Base-by-base conservation (phyloP, 2,797 vertebrate species). In the Gallirallus australis region DNA sequence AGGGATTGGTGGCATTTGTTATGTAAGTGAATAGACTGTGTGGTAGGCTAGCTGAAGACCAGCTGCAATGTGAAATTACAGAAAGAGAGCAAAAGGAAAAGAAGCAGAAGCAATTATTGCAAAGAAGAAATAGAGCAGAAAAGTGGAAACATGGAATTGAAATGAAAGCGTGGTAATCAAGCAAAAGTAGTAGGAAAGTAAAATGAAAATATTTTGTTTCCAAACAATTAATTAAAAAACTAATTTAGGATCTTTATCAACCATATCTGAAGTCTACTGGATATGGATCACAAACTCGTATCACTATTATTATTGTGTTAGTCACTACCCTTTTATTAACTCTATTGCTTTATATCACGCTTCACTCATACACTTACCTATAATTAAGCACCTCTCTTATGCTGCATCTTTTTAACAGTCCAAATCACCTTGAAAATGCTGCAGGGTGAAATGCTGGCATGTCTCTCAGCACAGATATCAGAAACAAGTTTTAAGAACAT, bases 141-240 rank as follows among this genome's bases (percentile, higher is more conserved):
- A 95, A 94, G 80, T 88, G 82, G 92, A 94, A 97, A 82, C 33
- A 48, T 30, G 66, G 87, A 93, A 90, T 24, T 84, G 87, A 90
- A 91, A 93, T 73, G 77, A 84, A 93, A 96, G 77, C 23, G 1
- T 73, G 70, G 91, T 77, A 96, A 95, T 94, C 91, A 94, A 91
- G 80, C 66, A 94, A 94, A 94, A 94, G 73, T 45, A 79, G 93
- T 18, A 64, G n/a, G 85, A 77, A 79, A 86, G 70, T 11, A 63
- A 94, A 96, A 96, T 45, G 94, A 94, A 96, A 97, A 96, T 94
- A 97, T 96, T 97, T 94, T 97, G 95, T 97, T 97, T 97, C 96
- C 88, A 96, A 96, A 95, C 95, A 96, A 95, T 96, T 96, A 97
- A 96, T 96, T 93, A 94, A 68, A 90, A 76, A 95, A 90, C 83